Evolutionary conservation across 1,140 invertebrate genomes (phyloP).

Genomic region (Drosophila ironensis): DNA sequence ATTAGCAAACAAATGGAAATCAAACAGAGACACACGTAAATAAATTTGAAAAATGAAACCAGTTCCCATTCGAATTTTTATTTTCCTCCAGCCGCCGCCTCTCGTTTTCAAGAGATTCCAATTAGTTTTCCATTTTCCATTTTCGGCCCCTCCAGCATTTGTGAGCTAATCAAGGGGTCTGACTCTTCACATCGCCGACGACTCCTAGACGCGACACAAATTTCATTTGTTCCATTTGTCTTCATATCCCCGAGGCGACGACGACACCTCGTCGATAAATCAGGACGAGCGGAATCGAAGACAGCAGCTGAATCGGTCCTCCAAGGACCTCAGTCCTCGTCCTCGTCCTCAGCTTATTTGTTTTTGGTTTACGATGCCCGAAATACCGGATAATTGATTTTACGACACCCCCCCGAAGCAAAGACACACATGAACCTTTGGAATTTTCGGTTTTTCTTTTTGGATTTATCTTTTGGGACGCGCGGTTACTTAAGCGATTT

Average conservation of each 20-base stretch:
- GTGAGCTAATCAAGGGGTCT: conserved; percentile 41
- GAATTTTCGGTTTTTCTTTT: conserved; percentile 13
- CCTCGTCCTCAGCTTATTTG: conserved; percentile 48
- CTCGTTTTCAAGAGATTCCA: conserved; percentile 36
- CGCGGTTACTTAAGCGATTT: conserved; percentile 24
- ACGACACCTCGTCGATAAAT: conserved; percentile 60
- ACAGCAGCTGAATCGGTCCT: conserved; percentile 13
- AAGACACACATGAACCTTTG: conserved; percentile 8
- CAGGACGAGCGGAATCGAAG: conserved; percentile 40
- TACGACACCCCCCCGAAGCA: conserved; percentile 28
- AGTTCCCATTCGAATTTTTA: conserved; percentile 30
- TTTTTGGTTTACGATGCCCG: conserved; percentile 45
- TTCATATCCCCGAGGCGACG: conserved; percentile 39
- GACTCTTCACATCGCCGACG: conserved; percentile 6
- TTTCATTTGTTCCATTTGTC: conserved; percentile 49
- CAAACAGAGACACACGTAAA: conserved; percentile 4
- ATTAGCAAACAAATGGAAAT: conserved; percentile 52
- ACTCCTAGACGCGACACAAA: conserved; percentile 52
- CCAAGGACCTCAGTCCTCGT: conserved; percentile 20
- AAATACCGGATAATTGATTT: conserved; percentile 70
- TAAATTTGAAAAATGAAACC: conserved; percentile 33
- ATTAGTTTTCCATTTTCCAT: conserved; percentile 55
- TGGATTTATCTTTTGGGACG: not conserved
- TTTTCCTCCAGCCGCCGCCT: not conserved
- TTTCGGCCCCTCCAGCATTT: conserved; percentile 13